Percentiles rank a stretch among this genome's conserved stretches.
These are phyloP conservation scores for Aspidiotus destructor DNA, from an alignment of 2,888 invertebrate genomes.

Conservation along the genomic window DNA sequence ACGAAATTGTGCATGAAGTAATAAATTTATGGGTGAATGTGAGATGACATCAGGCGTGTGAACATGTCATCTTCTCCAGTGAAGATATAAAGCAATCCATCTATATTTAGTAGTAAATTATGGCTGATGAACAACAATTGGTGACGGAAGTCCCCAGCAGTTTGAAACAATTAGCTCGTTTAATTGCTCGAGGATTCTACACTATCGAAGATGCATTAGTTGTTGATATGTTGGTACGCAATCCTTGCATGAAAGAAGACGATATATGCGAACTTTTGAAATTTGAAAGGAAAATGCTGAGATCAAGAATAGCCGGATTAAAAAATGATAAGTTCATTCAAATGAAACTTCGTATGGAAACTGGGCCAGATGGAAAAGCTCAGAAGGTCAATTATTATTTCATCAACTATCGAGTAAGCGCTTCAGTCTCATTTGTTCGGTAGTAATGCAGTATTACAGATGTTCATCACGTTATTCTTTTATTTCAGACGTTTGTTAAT, in stretches of 20 bases:
- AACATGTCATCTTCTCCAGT: too few species aligned
- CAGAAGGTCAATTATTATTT: slow-evolving; percentile 95
- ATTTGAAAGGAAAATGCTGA: slow-evolving; percentile 86
- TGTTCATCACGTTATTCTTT: slow-evolving; percentile 4
- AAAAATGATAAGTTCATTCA: slow-evolving; percentile 90
- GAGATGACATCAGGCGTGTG: too few species aligned
- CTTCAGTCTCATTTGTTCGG: neutral
- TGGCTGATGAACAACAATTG: slow-evolving; percentile 27
- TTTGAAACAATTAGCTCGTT: slow-evolving; percentile 79
- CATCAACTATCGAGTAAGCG: slow-evolving; percentile 75
- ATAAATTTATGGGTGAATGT: too few species aligned
- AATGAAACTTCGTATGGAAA: slow-evolving; percentile 87
- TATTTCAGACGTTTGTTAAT: slow-evolving; percentile 72
- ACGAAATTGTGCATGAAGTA: too few species aligned
- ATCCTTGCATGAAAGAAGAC: slow-evolving; percentile 84
- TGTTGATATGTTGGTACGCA: slow-evolving; percentile 88
- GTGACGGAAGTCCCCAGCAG: slow-evolving; percentile 83
- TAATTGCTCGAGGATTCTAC: slow-evolving; percentile 89
- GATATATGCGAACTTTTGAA: slow-evolving; percentile 81
- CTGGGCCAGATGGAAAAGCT: slow-evolving; percentile 85
- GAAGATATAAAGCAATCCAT: too few species aligned
- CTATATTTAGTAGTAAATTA: too few species aligned
- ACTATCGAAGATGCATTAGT: slow-evolving; percentile 87
- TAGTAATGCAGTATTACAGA: too few species aligned
- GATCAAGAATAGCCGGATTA: slow-evolving; percentile 73